Base-by-base conservation (phyloP, 2,888 invertebrate genomes). In the Tanypteryx hageni region DNA sequence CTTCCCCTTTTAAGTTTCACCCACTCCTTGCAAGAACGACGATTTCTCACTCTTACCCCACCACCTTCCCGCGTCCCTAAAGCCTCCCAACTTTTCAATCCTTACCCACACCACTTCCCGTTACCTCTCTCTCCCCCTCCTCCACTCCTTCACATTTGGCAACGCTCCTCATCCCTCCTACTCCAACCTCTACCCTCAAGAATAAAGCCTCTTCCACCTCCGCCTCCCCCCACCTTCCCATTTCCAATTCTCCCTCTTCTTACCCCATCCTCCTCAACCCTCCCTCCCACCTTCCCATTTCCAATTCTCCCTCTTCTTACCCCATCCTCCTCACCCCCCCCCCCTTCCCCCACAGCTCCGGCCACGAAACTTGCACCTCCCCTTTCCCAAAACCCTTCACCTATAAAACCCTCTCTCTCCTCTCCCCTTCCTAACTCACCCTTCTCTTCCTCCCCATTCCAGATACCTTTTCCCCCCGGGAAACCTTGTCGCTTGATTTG, bases 401-500 rank as follows among this genome's bases (percentile, higher is more conserved):
- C 61, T 10, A 56, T 83, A 56, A 56, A 44, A 18, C 14, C 83
- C 82, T n/a, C n/a, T n/a, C 22, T 31, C 82, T 16, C 22, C 82
- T 31, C 14, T 16, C 11, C 82, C 82, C 82, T 27, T 10, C 82
- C 31, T 82, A 7, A 13, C 22, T 31, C 7, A 10, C 83, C 56
- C 84, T 16, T n/a, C 76, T 11, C 27, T 9, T n/a, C 76, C 44
- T 44, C 44, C 44, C 44, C 44, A 44, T 44, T 44, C 44, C 44
- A 5, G 44, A 44, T 1, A 44, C 31, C 82, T 31, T 76, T 82
- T 16, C 82, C 16, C 61, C 61, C 11, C 13, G 86, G 86, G 86
- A 61, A 31, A 59, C 16, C 86, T 59, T 86, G 86, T 86, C 86
- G 86, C 59, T 86, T 86, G 86, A 86, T 86, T 86, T 86, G 86